Conservation (phyloP, 2,888 invertebrate species). For the Drosophila monieri region DNA sequence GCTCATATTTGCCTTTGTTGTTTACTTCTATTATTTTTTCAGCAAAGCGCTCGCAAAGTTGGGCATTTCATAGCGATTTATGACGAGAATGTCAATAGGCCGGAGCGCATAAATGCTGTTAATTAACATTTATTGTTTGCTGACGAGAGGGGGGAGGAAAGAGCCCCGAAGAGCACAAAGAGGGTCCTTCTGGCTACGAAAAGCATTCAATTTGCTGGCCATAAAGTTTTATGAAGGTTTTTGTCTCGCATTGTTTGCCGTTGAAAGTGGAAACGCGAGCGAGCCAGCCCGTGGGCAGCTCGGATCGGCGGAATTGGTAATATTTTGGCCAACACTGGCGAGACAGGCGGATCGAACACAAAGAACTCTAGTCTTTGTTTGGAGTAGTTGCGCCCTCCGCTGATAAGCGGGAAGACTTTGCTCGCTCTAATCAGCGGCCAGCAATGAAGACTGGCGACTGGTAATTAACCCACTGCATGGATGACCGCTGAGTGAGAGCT, state of each 20-base stretch:
- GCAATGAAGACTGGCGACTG: conserved; percentile 63
- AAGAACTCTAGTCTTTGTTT: conserved; percentile 11
- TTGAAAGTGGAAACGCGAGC: conserved; percentile 26
- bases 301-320: background rate
- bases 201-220: conserved; percentile 63
- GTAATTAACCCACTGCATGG: conserved; percentile 77
- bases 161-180: conserved; percentile 38
- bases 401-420: conserved; percentile 54
- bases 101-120: conserved; percentile 66
- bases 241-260: conserved; percentile 22
- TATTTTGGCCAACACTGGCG: background rate
- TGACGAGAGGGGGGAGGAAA: conserved; percentile 43
- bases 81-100: conserved; percentile 68
- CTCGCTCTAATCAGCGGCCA: conserved; percentile 51
- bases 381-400: background rate
- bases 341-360: background rate
- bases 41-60: conserved; percentile 3
- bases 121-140: conserved; percentile 76
- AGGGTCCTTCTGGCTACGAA: conserved; percentile 41
- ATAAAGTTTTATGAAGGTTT: conserved; percentile 59
- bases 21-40: conserved; percentile 6
- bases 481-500: conserved; percentile 55
- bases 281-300: conserved; percentile 20
- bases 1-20: conserved; percentile 30
- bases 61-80: conserved; percentile 30